Conservation (phyloP, 2,113 vertebrate species). For the Heliornis fulica region DNA sequence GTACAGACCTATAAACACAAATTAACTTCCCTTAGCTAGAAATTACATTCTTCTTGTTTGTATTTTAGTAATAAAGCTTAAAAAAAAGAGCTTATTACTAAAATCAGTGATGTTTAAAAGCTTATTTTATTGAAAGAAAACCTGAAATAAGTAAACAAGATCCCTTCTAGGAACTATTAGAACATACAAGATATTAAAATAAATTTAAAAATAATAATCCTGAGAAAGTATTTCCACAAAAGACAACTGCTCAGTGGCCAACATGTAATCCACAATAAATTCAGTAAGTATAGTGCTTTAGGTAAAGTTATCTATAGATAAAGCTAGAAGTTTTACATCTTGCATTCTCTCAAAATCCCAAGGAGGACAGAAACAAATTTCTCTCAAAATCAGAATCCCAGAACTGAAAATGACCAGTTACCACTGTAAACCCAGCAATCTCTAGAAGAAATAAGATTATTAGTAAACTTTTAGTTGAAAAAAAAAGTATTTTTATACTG, state of each 20-base stretch:
- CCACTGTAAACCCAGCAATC: neutral
- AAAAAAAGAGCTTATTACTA: neutral
- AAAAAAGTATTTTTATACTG: neutral
- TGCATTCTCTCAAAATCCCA: neutral
- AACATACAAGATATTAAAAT: neutral
- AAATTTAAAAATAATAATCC: neutral
- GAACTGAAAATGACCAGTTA: neutral
- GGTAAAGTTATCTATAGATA: neutral
- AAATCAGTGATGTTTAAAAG: neutral
- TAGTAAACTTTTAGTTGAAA: neutral
- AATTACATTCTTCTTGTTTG: neutral
- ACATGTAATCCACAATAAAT: neutral
- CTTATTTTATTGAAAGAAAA: neutral
- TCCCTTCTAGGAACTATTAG: neutral
- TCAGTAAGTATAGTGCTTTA: neutral
- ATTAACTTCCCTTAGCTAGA: neutral
- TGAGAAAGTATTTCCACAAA: neutral
- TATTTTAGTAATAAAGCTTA: neutral
- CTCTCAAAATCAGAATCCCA: neutral
- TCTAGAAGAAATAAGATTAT: neutral
- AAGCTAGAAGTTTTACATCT: neutral
- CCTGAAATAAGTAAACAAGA: neutral
- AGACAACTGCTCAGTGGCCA: neutral
- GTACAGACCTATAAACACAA: neutral
- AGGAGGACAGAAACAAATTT: neutral